Conservation (phyloP, 2,113 vertebrate genomes). For the Cryptotis parvus region DNA sequence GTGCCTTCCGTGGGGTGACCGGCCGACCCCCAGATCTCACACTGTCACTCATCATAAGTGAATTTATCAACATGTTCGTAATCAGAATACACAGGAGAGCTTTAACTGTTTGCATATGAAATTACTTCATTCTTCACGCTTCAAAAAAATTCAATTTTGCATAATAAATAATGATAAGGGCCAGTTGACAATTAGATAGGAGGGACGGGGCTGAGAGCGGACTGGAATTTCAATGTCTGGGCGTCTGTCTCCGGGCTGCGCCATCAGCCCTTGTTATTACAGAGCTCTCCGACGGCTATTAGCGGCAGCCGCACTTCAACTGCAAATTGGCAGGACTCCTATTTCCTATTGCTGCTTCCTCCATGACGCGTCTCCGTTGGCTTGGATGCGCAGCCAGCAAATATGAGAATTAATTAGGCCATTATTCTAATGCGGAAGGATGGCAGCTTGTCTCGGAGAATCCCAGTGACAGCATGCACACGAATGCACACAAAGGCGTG, state of each 20-base stretch:
- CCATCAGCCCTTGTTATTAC: no score
- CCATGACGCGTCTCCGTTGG: constrained; percentile 73
- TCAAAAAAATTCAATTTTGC: constrained; percentile 90
- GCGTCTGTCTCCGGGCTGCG: constrained; percentile 61
- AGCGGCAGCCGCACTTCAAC: no score
- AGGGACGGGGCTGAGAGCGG: constrained; percentile 86
- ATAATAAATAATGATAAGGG: constrained; percentile 95
- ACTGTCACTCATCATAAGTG: constrained; percentile 94
- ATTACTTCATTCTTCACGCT: constrained; percentile 94
- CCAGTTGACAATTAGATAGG: constrained; percentile 92
- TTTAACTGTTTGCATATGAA: constrained; percentile 95
- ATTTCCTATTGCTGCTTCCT: constrained; percentile 79
- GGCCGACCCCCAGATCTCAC: constrained; percentile 90
- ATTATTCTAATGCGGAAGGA: constrained; percentile 75
- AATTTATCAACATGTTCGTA: constrained; percentile 94
- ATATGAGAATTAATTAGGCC: constrained; percentile 83
- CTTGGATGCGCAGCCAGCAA: constrained; percentile 76
- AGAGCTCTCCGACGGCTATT: no score
- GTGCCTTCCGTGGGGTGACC: constrained; percentile 89
- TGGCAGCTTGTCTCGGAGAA: constrained; percentile 45
- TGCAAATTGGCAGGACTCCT: constrained; percentile 18
- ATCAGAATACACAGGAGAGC: constrained; percentile 90
- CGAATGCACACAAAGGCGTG: no score
- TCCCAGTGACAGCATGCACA: constrained; percentile 20
- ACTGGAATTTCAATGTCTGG: constrained; percentile 87